A percentile compares a stretch with the other conserved stretches of the same genome.
Conservation (phyloP, 2,797 vertebrate genomes). For the Bradypodion ventrale region DNA sequence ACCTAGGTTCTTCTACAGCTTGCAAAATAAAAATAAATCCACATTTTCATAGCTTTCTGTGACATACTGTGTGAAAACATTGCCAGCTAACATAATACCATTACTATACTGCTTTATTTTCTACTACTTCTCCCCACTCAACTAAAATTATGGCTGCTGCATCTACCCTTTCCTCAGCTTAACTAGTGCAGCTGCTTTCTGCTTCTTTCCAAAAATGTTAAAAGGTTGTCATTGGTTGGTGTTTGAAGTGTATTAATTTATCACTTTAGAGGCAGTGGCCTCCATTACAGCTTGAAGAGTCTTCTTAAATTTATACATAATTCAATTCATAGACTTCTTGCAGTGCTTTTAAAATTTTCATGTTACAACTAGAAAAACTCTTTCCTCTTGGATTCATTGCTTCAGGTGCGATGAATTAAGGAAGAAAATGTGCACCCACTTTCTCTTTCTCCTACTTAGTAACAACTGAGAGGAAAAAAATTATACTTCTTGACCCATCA, state of each 20-base stretch:
- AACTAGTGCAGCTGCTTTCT: slow-evolving; percentile 13
- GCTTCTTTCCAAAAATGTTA: slow-evolving; percentile 19
- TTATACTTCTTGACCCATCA: not conserved
- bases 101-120: not conserved
- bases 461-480: not conserved
- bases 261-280: slow-evolving; percentile 34
- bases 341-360: slow-evolving; percentile 43
- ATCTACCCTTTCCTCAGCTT: slow-evolving; percentile 26
- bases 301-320: slow-evolving; percentile 29
- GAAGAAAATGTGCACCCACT: not conserved
- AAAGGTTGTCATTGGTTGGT: slow-evolving; percentile 38
- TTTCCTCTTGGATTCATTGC: slow-evolving; percentile 31
- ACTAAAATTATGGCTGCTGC: not conserved
- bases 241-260: slow-evolving; percentile 39
- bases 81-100: not conserved
- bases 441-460: not conserved
- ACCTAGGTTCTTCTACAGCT: not conserved
- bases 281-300: slow-evolving; percentile 29
- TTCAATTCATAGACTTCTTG: slow-evolving; percentile 46
- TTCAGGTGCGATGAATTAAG: not conserved
- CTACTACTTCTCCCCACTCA: not conserved
- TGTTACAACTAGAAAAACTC: slow-evolving; percentile 25
- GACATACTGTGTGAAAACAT: not conserved
- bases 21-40: not conserved
- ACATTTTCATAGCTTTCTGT: not conserved